These are phyloP conservation scores for Myotis brandtii DNA, from an alignment of 2,113 vertebrate species.

Conservation along the genomic window DNA sequence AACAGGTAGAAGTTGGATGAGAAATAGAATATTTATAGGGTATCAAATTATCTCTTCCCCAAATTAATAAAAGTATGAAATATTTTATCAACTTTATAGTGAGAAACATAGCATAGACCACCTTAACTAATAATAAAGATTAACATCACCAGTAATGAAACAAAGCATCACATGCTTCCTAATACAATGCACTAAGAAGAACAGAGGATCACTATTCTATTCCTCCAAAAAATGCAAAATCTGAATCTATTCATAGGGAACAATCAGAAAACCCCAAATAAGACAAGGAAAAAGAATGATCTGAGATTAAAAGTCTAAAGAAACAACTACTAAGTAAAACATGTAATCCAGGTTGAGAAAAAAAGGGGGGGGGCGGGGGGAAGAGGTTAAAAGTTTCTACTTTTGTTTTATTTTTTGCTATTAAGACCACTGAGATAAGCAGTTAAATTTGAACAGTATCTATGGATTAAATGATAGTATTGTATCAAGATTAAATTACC, in stretches of 20 bases:
- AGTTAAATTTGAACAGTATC: slow-evolving; percentile 30
- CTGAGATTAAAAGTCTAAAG: not conserved
- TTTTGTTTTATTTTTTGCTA: not conserved
- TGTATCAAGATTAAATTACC: slow-evolving; percentile 14
- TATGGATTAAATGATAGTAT: not conserved
- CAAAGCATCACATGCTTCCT: not conserved
- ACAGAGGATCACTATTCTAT: not conserved
- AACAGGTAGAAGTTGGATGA: not conserved
- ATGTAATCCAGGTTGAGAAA: not conserved
- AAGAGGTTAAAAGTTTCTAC: not conserved
- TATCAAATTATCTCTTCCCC: not conserved
- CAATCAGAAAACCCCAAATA: not conserved
- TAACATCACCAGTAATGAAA: not conserved
- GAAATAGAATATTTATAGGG: not conserved
- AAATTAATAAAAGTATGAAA: slow-evolving; percentile 40
- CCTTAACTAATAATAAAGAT: not conserved
- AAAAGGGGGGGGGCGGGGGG: not conserved
- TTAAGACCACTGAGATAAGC: not conserved
- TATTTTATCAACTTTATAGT: not conserved
- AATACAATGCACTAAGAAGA: not conserved
- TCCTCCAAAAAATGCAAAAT: slow-evolving; percentile 29
- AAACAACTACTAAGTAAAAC: slow-evolving; percentile 12
- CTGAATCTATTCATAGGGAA: not conserved
- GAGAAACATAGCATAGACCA: not conserved
- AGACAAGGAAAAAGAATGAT: not conserved